Percentiles rank a stretch among this genome's conserved stretches.
Conservation (phyloP, 2,888 invertebrate species). For the Calameuta idolon region DNA sequence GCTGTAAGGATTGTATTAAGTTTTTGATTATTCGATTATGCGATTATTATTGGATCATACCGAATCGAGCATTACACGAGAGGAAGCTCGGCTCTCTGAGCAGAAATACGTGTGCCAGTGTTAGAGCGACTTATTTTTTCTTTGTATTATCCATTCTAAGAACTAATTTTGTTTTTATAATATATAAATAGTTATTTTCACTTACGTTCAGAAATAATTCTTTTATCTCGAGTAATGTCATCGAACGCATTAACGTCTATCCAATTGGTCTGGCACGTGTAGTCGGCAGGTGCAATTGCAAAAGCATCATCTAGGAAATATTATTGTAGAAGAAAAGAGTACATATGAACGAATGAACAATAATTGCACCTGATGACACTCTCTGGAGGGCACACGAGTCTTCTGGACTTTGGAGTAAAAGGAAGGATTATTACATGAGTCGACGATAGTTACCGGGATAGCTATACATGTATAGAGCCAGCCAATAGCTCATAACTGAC, state of each 20-base stretch:
- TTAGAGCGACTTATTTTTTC: not conserved
- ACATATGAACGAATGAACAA: not conserved
- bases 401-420: not conserved
- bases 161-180: not conserved
- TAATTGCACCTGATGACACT: not conserved
- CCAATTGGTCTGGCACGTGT: not conserved
- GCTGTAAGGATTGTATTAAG: not conserved
- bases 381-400: not conserved
- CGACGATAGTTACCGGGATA: not conserved
- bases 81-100: not conserved
- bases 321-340: not conserved
- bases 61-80: too few species aligned
- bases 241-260: not conserved
- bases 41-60: not conserved
- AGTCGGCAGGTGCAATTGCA: not conserved
- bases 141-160: not conserved
- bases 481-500: not conserved
- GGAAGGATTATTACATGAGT: not conserved
- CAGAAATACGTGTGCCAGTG: not conserved
- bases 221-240: not conserved
- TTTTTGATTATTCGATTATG: not conserved
- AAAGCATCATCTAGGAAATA: not conserved
- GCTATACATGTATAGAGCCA: not conserved
- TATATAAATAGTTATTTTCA: not conserved
- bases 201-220: not conserved